Base-by-base conservation (phyloP, 2,113 vertebrate species). In the Melanostigma gelatinosum region DNA sequence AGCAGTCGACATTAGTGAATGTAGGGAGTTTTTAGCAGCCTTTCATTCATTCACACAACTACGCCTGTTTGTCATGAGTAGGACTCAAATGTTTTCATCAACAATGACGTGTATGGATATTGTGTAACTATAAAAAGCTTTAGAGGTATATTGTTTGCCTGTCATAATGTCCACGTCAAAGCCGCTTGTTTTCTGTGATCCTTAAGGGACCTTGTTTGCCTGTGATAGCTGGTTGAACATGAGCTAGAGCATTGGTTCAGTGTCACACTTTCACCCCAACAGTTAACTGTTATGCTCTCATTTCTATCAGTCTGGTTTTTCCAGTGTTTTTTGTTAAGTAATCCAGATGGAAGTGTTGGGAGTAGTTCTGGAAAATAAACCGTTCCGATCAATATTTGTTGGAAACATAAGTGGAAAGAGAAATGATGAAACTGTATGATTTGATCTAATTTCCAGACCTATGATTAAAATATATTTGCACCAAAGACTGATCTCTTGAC, bases 391-490 rank as follows among this genome's bases (percentile, higher is more conserved):
- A 48, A 15, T 70, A 38, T 27, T 44, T 75, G 52, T 58, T 68
- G 15, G 55, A 83, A 72, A 57, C 22, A 2, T 10, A 10, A 52
- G 20, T 38, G 18, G 61, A 54, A 58, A 55, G 48, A 82, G 24
- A 60, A 50, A 65, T 65, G 0, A 58, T 57, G 42, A 50, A 27
- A 80, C 57, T 70, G 77, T 82, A 44, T 82, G 44, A 79, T 76
- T 78, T 81, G 69, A 77, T 82, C 82, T 79, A 9, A 18, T 83
- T 73, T 85, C 36, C 85, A 89, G 72, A 22, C 82, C 54, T 69
- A 48, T 77, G 66, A 93, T 87, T 87, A 89, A 92, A 91, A 79
- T 68, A 75, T 66, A 82, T 88, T 85, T 89, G 75, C 84, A 85
- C 68, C 85, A 75, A 91, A n/a, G 11, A n/a, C 32, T 42, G 36